phyloP scores from a whole-genome alignment of 2,797 vertebrate genomes.

The Coracias cyanogaster region DNA sequence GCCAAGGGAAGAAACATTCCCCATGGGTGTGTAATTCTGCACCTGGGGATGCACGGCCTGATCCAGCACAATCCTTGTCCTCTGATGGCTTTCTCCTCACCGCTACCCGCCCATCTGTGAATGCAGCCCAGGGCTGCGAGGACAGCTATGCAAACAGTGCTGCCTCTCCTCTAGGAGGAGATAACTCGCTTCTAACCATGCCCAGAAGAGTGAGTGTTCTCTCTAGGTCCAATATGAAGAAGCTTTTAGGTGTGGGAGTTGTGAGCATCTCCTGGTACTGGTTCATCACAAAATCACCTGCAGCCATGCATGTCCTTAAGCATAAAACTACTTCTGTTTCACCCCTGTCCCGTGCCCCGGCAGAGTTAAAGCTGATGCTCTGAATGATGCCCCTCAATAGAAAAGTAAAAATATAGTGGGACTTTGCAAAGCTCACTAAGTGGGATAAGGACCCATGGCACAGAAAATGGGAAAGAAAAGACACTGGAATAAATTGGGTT shows the following conservation, averaged over 20 bases:
- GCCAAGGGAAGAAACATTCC: fast-evolving
- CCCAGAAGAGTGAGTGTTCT: neutral
- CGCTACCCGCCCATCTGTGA: fast-evolving
- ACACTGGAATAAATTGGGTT: neutral
- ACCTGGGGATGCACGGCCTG: fast-evolving
- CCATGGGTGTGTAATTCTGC: neutral
- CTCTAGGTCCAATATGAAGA: neutral
- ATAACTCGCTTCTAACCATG: neutral
- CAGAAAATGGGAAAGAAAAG: neutral
- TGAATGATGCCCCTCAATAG: neutral
- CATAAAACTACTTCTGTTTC: neutral
- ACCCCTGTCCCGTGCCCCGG: neutral
- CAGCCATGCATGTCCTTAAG: neutral
- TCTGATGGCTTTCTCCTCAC: neutral
- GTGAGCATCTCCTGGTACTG: neutral
- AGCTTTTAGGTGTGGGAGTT: neutral
- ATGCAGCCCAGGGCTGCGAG: neutral
- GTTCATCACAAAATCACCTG: neutral
- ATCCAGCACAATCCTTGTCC: fast-evolving
- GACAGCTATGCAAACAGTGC: neutral
- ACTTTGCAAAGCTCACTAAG: neutral
- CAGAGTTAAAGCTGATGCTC: neutral
- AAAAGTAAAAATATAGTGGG: neutral
- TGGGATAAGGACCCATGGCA: neutral
- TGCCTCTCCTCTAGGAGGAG: neutral